Conservation (phyloP, 2,113 vertebrate genomes). For the Syrmaticus mikado region DNA sequence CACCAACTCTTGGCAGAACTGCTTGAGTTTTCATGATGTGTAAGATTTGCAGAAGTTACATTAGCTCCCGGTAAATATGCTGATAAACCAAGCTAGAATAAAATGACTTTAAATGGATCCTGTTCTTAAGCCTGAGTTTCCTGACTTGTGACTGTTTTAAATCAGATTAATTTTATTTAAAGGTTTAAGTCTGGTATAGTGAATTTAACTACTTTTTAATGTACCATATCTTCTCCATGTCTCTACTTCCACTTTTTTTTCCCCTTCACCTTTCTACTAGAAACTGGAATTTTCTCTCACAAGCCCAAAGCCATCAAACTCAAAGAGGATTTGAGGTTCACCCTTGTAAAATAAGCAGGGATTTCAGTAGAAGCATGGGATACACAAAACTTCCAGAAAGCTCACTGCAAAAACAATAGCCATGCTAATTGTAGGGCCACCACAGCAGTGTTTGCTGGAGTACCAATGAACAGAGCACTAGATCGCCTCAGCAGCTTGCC, state of each 20-base stretch:
- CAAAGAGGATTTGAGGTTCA: not conserved
- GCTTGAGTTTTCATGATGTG: conserved; percentile 5
- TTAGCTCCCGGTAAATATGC: not conserved
- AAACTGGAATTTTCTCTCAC: not conserved
- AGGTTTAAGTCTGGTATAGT: not conserved
- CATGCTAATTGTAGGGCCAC: not conserved
- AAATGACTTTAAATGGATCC: not conserved
- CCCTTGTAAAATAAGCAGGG: not conserved
- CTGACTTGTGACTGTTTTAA: not conserved
- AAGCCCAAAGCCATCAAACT: not conserved
- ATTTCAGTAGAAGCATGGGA: not conserved
- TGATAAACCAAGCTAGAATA: not conserved
- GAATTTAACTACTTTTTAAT: not conserved
- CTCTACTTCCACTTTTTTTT: not conserved
- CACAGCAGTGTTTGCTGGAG: accelerated
- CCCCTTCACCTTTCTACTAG: not conserved
- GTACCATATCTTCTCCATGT: not conserved
- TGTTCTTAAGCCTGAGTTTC: not conserved
- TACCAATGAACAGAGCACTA: not conserved
- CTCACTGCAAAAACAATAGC: not conserved
- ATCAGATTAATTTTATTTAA: not conserved
- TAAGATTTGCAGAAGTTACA: not conserved
- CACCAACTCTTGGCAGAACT: conserved; percentile 7
- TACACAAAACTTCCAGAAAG: not conserved
- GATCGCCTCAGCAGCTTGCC: not conserved